Base-by-base conservation (phyloP, 1,140 invertebrate genomes). In the Andricus grossulariae region DNA sequence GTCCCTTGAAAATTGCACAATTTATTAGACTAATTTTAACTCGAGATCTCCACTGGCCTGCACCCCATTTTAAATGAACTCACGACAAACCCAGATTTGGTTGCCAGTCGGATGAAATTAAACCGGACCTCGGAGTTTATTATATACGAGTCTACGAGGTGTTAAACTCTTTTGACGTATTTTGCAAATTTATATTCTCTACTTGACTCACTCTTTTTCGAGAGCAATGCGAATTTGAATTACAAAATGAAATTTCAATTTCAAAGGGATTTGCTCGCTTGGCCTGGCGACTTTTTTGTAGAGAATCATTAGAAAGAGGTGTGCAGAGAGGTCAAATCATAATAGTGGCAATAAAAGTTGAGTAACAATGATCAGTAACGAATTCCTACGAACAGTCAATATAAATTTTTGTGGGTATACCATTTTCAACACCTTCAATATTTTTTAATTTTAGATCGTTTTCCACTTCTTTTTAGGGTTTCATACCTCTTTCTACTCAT, bases 1-100 rank as follows among this genome's bases (percentile, higher is more conserved):
- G 32, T 39, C 6, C 2, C 25, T 66, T 39, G 60, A 66, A 39
- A 66, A 66, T 66, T 39, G 60, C 32, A 39, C 13, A 39, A 66
- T 66, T 66, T 45, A 66, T 66, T 39, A 66, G 25, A 66, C n/a
- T 66, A 66, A 66, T 66, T 66, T 66, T 16, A 66, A 45, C 60
- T 39, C 1, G 60, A 66, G 60, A 66, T 16, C 25, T n/a, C 13
- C 10, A 2, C 7, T 57, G 19, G 19, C 25, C 32, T 66, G 16
- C 13, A 18, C 18, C 25, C 60, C 60, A 45, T 66, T 66, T 66
- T n/a, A 66, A 66, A 66, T n/a, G 32, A 66, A 66, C n/a, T 39
- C 60, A 66, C 45, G 60, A 66, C 32, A 66, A 66, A 45, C 25
- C 60, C 60, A 66, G 60, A 66, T 66, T 66, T 66, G 25, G 45